These are phyloP conservation scores for Acleris literana DNA, from an alignment of 2,888 invertebrate genomes.

Conservation along the genomic window DNA sequence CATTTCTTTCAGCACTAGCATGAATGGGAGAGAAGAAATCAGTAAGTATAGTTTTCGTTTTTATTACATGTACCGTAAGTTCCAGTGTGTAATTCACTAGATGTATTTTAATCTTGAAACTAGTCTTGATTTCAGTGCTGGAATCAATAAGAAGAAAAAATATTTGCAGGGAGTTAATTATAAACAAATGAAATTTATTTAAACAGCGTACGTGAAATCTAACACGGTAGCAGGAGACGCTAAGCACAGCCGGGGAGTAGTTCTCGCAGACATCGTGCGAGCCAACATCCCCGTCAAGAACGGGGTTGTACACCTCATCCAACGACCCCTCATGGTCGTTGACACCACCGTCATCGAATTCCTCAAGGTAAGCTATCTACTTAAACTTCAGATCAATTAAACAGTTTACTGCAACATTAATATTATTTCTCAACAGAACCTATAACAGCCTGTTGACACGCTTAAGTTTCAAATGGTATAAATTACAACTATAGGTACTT, in stretches of 20 bases:
- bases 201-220: conserved; percentile 91
- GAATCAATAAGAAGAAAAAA: too few relatives aligned
- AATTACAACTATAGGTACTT: conserved; percentile 5
- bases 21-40: conserved; percentile 85
- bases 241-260: conserved; percentile 91
- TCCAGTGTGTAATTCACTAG: too few relatives aligned
- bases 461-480: conserved; percentile 15
- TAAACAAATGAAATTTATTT: not conserved
- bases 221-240: conserved; percentile 91
- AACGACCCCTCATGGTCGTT: conserved; percentile 95
- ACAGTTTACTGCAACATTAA: conserved; percentile 23
- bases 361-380: conserved; percentile 85
- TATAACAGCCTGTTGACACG: conserved; percentile 19
- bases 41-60: conserved; percentile 74
- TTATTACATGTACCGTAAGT: not conserved
- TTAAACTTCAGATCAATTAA: conserved; percentile 7
- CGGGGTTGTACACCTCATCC: conserved; percentile 96
- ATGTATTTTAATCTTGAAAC: too few relatives aligned
- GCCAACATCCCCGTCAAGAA: conserved; percentile 96
- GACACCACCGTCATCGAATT: conserved; percentile 94
- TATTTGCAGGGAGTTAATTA: not conserved
- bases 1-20: conserved; percentile 89
- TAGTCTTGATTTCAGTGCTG: too few relatives aligned
- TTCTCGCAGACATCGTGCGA: conserved; percentile 93
- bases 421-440: conserved; percentile 12